Evolutionary conservation across 2,113 vertebrate genomes (phyloP).

Genomic region (Bagarius yarrelli): DNA sequence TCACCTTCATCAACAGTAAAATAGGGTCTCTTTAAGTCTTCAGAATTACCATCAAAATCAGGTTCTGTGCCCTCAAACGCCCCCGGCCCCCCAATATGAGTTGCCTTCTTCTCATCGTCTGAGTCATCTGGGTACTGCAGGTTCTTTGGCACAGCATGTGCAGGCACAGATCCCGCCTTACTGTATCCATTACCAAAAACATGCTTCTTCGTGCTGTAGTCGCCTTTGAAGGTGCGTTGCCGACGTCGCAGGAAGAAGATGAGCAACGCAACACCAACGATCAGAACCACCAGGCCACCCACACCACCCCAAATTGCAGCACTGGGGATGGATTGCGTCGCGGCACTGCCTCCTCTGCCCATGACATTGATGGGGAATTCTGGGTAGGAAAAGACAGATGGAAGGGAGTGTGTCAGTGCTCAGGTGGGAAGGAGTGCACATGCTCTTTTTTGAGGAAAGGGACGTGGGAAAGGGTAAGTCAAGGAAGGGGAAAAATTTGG

Average conservation of each 20-base stretch:
- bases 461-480: slow-evolving; percentile 74
- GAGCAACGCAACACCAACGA: slow-evolving; percentile 78
- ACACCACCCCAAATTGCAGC: slow-evolving; percentile 87
- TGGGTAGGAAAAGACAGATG: slow-evolving; percentile 98
- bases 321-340: slow-evolving; percentile 69
- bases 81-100: slow-evolving; percentile 78
- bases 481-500: slow-evolving; percentile 57
- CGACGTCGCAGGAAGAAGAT: slow-evolving; percentile 88
- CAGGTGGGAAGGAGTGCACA: slow-evolving; percentile 76
- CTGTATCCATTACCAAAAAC: slow-evolving; percentile 97
- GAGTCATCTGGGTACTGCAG: slow-evolving; percentile 94
- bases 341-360: slow-evolving; percentile 63
- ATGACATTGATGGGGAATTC: slow-evolving; percentile 87
- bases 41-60: slow-evolving; percentile 82
- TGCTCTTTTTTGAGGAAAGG: slow-evolving; percentile 60
- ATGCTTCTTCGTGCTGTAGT: slow-evolving; percentile 99
- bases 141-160: slow-evolving; percentile 89
- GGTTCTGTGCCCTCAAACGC: slow-evolving; percentile 73
- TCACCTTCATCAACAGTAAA: slow-evolving; percentile 95
- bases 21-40: slow-evolving; percentile 95
- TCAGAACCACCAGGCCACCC: slow-evolving; percentile 83
- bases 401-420: slow-evolving; percentile 92
- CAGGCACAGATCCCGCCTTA: slow-evolving; percentile 82
- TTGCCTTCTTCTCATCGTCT: slow-evolving; percentile 92
- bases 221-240: slow-evolving; percentile 97